Evolutionary conservation across 2,113 vertebrate species (phyloP).

Genomic region (Chionodraco myersi): DNA sequence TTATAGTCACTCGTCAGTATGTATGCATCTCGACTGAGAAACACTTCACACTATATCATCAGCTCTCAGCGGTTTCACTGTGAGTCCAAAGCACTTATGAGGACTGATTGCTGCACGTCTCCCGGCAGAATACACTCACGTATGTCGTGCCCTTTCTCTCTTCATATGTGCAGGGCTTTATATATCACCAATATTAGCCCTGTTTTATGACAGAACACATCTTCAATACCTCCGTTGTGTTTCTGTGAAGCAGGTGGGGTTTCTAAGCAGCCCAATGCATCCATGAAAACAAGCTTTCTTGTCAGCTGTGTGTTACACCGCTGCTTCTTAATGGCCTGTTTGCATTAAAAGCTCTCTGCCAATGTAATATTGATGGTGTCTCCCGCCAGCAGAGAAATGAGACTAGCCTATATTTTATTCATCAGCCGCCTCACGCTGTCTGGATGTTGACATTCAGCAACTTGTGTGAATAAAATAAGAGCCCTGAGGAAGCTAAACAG

Average conservation of each 20-base stretch:
- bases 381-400: slow-evolving; percentile 45
- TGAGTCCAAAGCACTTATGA: slow-evolving; percentile 24
- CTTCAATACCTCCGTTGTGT: slow-evolving; percentile 11
- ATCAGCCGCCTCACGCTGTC: slow-evolving; percentile 51
- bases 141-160: not conserved
- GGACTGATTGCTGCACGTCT: slow-evolving; percentile 20
- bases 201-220: slow-evolving; percentile 42
- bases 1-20: not conserved
- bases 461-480: slow-evolving; percentile 26
- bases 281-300: not conserved
- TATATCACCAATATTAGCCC: slow-evolving; percentile 5
- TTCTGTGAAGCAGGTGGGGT: slow-evolving; percentile 19
- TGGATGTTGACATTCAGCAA: slow-evolving; percentile 58
- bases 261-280: not conserved
- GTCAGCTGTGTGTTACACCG: not conserved
- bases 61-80: slow-evolving; percentile 22
- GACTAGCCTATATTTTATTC: slow-evolving; percentile 68
- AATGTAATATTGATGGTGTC: slow-evolving; percentile 59
- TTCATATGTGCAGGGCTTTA: not conserved
- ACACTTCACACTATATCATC: slow-evolving; percentile 21
- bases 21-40: not conserved
- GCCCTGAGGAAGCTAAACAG: slow-evolving; percentile 2
- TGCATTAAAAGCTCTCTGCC: slow-evolving; percentile 29
- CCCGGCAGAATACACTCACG: slow-evolving; percentile 13
- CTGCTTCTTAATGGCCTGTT: slow-evolving; percentile 26